Evolutionary conservation across 2,888 invertebrate species (phyloP).

Genomic region (Anarsia innoxiella): DNA sequence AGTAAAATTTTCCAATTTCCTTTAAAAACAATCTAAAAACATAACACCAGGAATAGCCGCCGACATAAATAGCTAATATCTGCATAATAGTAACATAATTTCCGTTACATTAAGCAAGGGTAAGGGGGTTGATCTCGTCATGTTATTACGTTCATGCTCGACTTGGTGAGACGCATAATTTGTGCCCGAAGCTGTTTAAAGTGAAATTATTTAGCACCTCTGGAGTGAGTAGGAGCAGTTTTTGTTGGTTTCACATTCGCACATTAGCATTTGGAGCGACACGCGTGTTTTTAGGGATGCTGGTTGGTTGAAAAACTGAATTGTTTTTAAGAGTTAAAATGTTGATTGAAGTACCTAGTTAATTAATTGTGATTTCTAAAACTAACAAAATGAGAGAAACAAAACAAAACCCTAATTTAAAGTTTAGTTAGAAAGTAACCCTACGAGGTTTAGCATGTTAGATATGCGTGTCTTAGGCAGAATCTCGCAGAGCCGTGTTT

Average conservation of each 20-base stretch:
- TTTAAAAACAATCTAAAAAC: too few species aligned
- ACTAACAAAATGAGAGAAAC: too few species aligned
- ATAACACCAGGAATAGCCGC: too few species aligned
- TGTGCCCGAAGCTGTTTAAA: constrained; percentile 25
- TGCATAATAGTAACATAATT: constrained; percentile 6
- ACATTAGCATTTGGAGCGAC: constrained; percentile 48
- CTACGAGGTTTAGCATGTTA: too few species aligned
- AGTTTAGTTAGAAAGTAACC: too few species aligned
- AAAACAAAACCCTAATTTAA: too few species aligned
- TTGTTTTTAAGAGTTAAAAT: not conserved
- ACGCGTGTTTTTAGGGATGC: constrained; percentile 16
- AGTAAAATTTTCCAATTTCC: too few species aligned
- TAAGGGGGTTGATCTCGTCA: constrained; percentile 9
- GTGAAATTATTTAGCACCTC: constrained; percentile 49
- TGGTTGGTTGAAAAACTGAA: not conserved
- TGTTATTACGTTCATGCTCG: constrained; percentile 7
- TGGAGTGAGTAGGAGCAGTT: constrained; percentile 39
- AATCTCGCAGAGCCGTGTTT: too few species aligned
- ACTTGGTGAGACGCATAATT: constrained; percentile 6
- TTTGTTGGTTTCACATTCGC: constrained; percentile 46
- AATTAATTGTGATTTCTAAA: too few species aligned
- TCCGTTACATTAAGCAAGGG: constrained; percentile 9
- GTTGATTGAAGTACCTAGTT: too few species aligned
- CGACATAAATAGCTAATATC: not conserved
- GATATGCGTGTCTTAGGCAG: too few species aligned